Percentiles rank a stretch among this genome's conserved stretches.
These are phyloP conservation scores for Strigamia transsilvanica DNA, from an alignment of 2,888 invertebrate species.

Conservation along the genomic window DNA sequence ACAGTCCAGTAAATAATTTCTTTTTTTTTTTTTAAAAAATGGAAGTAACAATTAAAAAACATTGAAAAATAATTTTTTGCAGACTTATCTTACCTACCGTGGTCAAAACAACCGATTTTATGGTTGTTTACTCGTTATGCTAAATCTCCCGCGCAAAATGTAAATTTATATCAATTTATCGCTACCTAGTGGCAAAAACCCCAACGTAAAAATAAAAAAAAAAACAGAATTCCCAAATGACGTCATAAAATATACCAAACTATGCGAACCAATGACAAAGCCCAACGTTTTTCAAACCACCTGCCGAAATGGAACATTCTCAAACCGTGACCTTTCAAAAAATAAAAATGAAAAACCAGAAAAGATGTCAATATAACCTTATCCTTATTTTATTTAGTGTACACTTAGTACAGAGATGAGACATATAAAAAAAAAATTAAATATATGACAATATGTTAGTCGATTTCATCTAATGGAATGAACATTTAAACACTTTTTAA, in stretches of 20 bases:
- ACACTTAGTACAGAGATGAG: conserved; percentile 5
- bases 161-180: no score
- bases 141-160: no score
- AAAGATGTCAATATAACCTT: conserved; percentile 1
- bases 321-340: not conserved
- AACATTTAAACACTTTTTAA: conserved; percentile 6
- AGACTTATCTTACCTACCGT: no score
- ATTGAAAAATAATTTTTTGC: no score
- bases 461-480: conserved; percentile 21
- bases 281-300: not conserved
- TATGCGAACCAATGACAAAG: not conserved
- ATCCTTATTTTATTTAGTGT: conserved; percentile 28
- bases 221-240: not conserved
- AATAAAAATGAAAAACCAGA: not conserved
- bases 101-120: no score
- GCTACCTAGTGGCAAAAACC: not conserved
- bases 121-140: no score
- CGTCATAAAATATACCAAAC: not conserved
- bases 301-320: not conserved
- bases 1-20: no score
- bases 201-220: not conserved
- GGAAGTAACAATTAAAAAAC: no score
- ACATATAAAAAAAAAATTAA: conserved; percentile 22
- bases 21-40: no score
- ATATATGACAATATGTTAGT: conserved; percentile 35